Base-by-base conservation (phyloP, 1,140 invertebrate genomes). In the Pemphigus obesinymphae region DNA sequence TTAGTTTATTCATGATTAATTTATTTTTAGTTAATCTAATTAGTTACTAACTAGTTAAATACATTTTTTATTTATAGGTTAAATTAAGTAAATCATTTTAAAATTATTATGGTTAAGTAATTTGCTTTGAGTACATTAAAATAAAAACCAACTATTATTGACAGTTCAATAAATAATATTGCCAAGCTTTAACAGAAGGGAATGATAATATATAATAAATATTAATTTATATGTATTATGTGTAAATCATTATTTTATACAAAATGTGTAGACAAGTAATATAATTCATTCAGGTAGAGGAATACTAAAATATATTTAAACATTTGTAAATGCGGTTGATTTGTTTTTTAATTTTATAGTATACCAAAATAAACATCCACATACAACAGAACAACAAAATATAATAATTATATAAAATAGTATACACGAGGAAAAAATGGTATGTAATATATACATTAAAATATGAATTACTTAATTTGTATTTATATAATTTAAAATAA, bases 371-470 rank as follows among this genome's bases (percentile, higher is more conserved):
- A 80, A 61, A 80, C 53, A 80, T 80, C 76, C 55, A 34, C 76
- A 80, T 80, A 80, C 34, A 80, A 80, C 76, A 80, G 55, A 58
- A 80, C 55, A 80, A 80, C 76, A 80, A 80, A 80, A 80, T 80
- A 58, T n/a, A 80, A 55, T 80, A 63, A 80, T 80, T 80, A 80
- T 80, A 80, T 61, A 80, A 80, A 80, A 80, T 80, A 61, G 53
- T 61, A 80, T 80, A 80, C 76, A 80, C 37, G 31, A 80, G 76
- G 31, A 37, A 58, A n/a, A 78, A 43, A 80, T 80, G 29, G 53
- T 80, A 80, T 34, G 15, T 43, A 31, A 8, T 80, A 80, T 58
- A 43, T 43, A 80, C 55, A 61, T 80, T 61, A 80, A 80, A 61
- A 80, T 80, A 63, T 63, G 29, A 31, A 40, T 80, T n/a, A n/a